Percentiles rank a stretch among this genome's conserved stretches.
These are phyloP conservation scores for Galerucella nymphaeae DNA, from an alignment of 2,888 invertebrate genomes.

Conservation along the genomic window DNA sequence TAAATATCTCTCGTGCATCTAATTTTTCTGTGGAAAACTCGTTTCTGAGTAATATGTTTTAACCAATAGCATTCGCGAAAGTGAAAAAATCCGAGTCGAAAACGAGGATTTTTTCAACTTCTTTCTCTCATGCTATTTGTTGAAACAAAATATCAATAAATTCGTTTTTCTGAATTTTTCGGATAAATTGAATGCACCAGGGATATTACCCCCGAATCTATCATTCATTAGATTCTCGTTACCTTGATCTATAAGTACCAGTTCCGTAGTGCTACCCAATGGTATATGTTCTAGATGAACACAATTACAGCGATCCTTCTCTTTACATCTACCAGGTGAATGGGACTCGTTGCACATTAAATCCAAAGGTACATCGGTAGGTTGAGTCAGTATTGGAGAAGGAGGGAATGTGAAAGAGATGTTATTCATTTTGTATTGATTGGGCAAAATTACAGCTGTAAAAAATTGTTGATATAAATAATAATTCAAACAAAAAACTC, in stretches of 20 bases:
- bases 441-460: conserved; percentile 30
- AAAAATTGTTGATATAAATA: not conserved
- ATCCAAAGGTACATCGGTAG: conserved; percentile 69
- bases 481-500: too few species aligned
- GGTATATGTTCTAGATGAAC: conserved; percentile 77
- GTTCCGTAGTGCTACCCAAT: conserved; percentile 76
- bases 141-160: too few species aligned
- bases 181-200: too few species aligned
- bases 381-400: conserved; percentile 82
- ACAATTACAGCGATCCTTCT: conserved; percentile 73
- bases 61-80: too few species aligned
- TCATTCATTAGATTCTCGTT: conserved; percentile 34
- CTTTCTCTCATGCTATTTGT: too few species aligned
- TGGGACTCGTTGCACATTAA: conserved; percentile 66
- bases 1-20: too few species aligned
- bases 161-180: too few species aligned
- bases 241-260: conserved; percentile 83
- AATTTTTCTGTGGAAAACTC: too few species aligned
- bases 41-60: too few species aligned
- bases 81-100: too few species aligned
- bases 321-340: conserved; percentile 57
- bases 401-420: conserved; percentile 81
- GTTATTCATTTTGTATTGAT: conserved; percentile 70
- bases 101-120: too few species aligned
- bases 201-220: not conserved